These are phyloP conservation scores for Morus bassanus DNA, from an alignment of 2,797 vertebrate species.

Conservation along the genomic window DNA sequence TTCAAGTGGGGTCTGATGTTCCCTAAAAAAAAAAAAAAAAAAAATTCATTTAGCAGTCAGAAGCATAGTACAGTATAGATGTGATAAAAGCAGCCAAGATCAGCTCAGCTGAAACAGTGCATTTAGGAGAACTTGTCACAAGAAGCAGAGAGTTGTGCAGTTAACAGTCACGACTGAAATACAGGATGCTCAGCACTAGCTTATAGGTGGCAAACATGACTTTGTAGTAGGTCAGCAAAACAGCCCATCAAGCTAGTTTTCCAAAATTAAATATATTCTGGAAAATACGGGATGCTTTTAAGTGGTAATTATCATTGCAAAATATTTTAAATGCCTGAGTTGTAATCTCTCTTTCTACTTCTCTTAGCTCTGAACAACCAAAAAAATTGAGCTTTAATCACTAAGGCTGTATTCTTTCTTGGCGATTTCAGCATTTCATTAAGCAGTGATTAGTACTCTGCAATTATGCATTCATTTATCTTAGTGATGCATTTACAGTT, in stretches of 20 bases:
- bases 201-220: not conserved
- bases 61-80: not conserved
- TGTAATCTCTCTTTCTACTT: not conserved
- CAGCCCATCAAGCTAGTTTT: not conserved
- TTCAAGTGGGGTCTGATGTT: slow-evolving; percentile 22
- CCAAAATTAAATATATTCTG: slow-evolving; percentile 1
- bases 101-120: not conserved
- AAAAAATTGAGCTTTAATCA: not conserved
- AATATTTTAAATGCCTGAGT: not conserved
- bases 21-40: slow-evolving; percentile 40
- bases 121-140: not conserved
- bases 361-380: not conserved
- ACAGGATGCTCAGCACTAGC: not conserved
- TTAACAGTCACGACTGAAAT: not conserved
- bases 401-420: not conserved
- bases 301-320: not conserved
- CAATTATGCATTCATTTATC: slow-evolving; percentile 72
- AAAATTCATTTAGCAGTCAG: slow-evolving; percentile 21
- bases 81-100: slow-evolving; percentile 6
- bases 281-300: not conserved
- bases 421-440: slow-evolving; percentile 62
- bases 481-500: slow-evolving; percentile 63
- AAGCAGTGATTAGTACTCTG: slow-evolving; percentile 66
- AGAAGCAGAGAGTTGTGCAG: not conserved
- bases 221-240: slow-evolving; percentile 4